A percentile compares a stretch with the other conserved stretches of the same genome.
These are phyloP conservation scores for Triplophysa tibetana DNA, from an alignment of 2,113 vertebrate species.

Conservation along the genomic window DNA sequence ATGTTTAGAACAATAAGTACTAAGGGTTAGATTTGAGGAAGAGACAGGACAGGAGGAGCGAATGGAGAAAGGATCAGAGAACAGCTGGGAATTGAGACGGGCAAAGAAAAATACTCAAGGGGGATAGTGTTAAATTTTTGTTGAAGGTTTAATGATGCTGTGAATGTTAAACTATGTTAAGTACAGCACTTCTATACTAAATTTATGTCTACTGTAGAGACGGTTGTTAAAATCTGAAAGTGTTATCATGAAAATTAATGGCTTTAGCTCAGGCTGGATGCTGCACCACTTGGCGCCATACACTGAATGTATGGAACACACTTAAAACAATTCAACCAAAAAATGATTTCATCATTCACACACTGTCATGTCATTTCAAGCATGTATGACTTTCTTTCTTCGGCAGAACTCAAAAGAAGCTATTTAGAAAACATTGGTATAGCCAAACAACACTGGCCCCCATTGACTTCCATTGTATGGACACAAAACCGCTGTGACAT, in stretches of 20 bases:
- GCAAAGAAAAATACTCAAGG: background rate
- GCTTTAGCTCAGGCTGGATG: background rate
- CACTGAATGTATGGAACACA: no score
- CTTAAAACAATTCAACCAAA: background rate
- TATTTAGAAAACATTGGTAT: no score
- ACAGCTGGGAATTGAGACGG: background rate
- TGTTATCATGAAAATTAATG: background rate
- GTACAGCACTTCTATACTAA: background rate
- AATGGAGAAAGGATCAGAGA: background rate
- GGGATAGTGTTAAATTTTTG: background rate
- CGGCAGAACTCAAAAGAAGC: no score
- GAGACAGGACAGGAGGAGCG: background rate
- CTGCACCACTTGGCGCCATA: no score
- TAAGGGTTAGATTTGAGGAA: background rate
- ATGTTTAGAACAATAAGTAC: slow-evolving; percentile 35
- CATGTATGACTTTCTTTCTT: no score
- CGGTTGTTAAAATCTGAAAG: background rate
- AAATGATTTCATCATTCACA: background rate
- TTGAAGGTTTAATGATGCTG: background rate
- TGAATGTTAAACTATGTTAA: slow-evolving; percentile 6
- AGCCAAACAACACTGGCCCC: no score
- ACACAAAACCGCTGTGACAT: no score
- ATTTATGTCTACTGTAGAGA: background rate
- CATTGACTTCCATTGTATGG: no score
- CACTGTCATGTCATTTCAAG: no score